A percentile compares a stretch with the other conserved stretches of the same genome.
phyloP scores from a whole-genome alignment of 2,888 invertebrate species.

The Nesidiocoris tenuis region DNA sequence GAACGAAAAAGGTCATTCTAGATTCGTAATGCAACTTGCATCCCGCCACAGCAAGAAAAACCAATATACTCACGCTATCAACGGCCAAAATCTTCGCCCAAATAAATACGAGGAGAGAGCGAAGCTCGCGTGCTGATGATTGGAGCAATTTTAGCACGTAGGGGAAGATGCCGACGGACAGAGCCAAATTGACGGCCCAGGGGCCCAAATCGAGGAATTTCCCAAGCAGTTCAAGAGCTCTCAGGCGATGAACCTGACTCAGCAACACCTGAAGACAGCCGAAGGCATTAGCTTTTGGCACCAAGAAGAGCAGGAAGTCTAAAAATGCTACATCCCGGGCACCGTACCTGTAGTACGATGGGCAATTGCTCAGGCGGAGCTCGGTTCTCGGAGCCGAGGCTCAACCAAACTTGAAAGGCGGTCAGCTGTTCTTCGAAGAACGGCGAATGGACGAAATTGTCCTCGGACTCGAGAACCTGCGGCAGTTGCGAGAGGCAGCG shows the following conservation, averaged over 20 bases:
- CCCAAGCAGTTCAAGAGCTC: slow-evolving; percentile 91
- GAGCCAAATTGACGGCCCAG: slow-evolving; percentile 92
- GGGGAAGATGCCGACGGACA: slow-evolving; percentile 97
- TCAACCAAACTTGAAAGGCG: slow-evolving; percentile 94
- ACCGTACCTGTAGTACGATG: slow-evolving; percentile 84
- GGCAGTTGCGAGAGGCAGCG: slow-evolving; percentile 89
- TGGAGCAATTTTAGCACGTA: slow-evolving; percentile 96
- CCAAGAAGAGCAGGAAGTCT: background rate
- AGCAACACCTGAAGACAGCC: slow-evolving; percentile 58
- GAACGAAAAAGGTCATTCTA: slow-evolving; percentile 51
- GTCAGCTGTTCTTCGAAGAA: slow-evolving; percentile 98
- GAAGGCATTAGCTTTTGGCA: too few species aligned
- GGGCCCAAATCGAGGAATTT: slow-evolving; percentile 92
- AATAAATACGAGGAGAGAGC: slow-evolving; percentile 92
- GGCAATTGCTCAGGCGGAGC: slow-evolving; percentile 93
- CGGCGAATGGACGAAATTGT: slow-evolving; percentile 64
- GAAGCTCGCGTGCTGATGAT: slow-evolving; percentile 86
- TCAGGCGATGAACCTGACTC: slow-evolving; percentile 81
- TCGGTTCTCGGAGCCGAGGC: slow-evolving; percentile 73
- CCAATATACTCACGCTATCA: slow-evolving; percentile 72
- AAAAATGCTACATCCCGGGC: too few species aligned
- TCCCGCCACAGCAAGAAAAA: background rate
- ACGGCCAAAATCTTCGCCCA: slow-evolving; percentile 99
- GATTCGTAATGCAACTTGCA: too few species aligned
- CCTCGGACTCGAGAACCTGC: slow-evolving; percentile 64